Conservation (phyloP, 1,140 invertebrate genomes). For the Euura lappo region DNA sequence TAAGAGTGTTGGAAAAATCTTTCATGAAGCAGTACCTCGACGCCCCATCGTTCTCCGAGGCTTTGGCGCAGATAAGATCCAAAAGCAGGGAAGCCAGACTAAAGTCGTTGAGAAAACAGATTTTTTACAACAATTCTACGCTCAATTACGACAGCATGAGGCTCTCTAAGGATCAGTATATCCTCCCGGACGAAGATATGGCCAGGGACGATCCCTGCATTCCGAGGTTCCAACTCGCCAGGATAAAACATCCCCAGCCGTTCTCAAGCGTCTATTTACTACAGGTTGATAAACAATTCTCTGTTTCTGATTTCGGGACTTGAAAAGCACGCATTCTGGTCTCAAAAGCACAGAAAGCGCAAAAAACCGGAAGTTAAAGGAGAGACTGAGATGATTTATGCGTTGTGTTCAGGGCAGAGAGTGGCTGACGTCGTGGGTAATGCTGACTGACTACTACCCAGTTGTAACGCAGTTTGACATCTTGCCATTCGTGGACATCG, state of each 20-base stretch:
- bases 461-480: conserved; percentile 61
- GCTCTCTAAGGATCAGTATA: conserved; percentile 19
- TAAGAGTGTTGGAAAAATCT: conserved; percentile 42
- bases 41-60: conserved; percentile 27
- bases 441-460: conserved; percentile 52
- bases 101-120: conserved; percentile 20
- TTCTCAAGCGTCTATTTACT: conserved; percentile 63
- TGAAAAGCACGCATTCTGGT: no score
- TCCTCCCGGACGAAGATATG: conserved; percentile 26
- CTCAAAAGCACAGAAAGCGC: no score
- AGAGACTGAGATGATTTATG: no score
- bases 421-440: conserved; percentile 61
- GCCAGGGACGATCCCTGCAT: conserved; percentile 46
- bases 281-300: conserved; percentile 38
- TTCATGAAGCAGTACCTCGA: conserved; percentile 32
- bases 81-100: conserved; percentile 25
- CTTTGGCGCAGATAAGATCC: conserved; percentile 21
- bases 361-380: no score
- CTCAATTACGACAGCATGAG: conserved; percentile 12
- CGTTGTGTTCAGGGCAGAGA: conserved; percentile 54
- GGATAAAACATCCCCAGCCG: conserved; percentile 60
- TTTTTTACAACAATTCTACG: conserved; percentile 12
- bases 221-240: conserved; percentile 57
- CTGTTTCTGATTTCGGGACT: no score
- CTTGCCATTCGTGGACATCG: conserved; percentile 62